Conservation (phyloP, 2,113 vertebrate species). For the Heteronetta atricapilla region DNA sequence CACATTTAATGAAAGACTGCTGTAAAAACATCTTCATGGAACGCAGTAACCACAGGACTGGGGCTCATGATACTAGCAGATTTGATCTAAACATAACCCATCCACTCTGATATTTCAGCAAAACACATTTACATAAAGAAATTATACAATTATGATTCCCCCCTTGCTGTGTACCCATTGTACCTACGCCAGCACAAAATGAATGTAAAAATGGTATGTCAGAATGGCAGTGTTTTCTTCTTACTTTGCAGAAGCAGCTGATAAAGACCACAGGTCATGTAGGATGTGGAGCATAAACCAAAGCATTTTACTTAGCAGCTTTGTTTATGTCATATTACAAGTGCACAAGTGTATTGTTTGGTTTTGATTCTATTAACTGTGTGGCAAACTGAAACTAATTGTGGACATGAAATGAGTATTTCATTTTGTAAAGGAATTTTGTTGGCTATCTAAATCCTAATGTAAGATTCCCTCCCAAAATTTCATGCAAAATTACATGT, state of each 20-base stretch:
- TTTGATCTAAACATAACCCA: conserved; percentile 20
- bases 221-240: not conserved
- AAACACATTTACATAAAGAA: not conserved
- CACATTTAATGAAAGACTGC: not conserved
- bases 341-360: not conserved
- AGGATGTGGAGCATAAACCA: not conserved
- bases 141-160: not conserved
- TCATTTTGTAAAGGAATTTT: not conserved
- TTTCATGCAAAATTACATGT: not conserved
- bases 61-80: not conserved
- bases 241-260: not conserved
- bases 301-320: not conserved
- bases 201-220: not conserved
- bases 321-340: not conserved
- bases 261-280: not conserved
- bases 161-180: not conserved
- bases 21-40: not conserved
- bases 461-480: not conserved
- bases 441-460: not conserved
- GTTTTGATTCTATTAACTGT: not conserved
- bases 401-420: not conserved
- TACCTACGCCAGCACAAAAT: not conserved
- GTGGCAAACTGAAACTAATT: not conserved
- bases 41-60: not conserved
- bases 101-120: not conserved